Conservation (phyloP, 2,888 invertebrate genomes). For the Harpalus rufipes region DNA sequence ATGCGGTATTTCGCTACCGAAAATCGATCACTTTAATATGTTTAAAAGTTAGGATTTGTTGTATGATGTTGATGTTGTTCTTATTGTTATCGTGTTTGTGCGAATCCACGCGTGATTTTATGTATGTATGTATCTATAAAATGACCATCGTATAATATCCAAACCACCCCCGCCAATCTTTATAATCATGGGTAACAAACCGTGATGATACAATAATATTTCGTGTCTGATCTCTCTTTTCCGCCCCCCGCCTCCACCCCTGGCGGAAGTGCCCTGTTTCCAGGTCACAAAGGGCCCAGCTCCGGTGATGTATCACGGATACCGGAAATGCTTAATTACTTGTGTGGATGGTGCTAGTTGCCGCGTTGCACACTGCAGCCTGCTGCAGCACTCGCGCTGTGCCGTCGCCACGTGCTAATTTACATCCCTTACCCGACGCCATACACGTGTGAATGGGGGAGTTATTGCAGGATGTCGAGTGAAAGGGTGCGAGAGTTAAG, state of each 20-base stretch:
- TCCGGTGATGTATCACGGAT: constrained; percentile 62
- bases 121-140: no score
- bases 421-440: constrained; percentile 37
- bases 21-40: no score
- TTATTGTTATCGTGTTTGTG: no score
- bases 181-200: no score
- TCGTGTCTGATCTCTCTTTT: not conserved
- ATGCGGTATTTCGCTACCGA: no score
- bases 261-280: constrained; percentile 17
- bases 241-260: not conserved
- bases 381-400: constrained; percentile 5
- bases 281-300: constrained; percentile 38
- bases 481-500: not conserved
- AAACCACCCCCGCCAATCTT: no score
- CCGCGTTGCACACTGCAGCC: not conserved
- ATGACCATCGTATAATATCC: no score
- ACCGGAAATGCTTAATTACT: constrained; percentile 66
- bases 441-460: constrained; percentile 1
- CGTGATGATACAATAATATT: not conserved
- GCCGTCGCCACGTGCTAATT: constrained; percentile 45
- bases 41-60: no score
- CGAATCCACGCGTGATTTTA: no score
- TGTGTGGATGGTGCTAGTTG: constrained; percentile 61
- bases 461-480: not conserved
- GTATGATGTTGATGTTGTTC: no score